These are phyloP conservation scores for Malurus melanocephalus DNA, from an alignment of 2,113 vertebrate genomes.

Conservation along the genomic window DNA sequence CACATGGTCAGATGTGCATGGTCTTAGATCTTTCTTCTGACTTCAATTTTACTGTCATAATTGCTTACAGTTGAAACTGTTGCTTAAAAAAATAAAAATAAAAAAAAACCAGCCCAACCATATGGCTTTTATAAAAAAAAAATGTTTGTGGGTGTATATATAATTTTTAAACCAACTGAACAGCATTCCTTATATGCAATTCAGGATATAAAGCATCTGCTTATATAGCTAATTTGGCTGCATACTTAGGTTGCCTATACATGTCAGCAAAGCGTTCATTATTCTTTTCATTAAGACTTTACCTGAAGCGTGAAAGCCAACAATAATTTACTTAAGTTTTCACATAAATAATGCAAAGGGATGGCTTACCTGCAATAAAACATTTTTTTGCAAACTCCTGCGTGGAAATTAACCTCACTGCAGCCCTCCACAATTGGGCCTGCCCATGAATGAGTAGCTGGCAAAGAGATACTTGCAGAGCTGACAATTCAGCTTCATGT, in stretches of 20 bases:
- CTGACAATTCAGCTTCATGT: not conserved
- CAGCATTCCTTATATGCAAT: conserved; percentile 4
- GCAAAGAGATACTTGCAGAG: not conserved
- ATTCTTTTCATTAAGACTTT: conserved; percentile 52
- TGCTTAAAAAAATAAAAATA: not conserved
- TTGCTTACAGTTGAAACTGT: not conserved
- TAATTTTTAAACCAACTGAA: conserved; percentile 14
- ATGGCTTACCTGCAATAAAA: conserved; percentile 25
- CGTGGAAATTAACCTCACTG: not conserved
- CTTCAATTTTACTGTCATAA: not conserved
- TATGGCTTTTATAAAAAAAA: not conserved
- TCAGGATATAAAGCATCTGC: conserved; percentile 35
- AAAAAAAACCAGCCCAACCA: not conserved
- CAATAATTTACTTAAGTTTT: conserved; percentile 36
- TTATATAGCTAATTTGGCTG: conserved; percentile 52
- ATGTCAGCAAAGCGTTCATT: conserved; percentile 47
- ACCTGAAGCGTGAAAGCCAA: conserved; percentile 46
- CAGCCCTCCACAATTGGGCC: not conserved
- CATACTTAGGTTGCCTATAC: not conserved
- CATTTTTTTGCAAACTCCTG: not conserved
- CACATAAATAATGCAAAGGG: conserved; percentile 49
- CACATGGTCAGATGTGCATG: not conserved
- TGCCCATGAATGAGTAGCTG: not conserved
- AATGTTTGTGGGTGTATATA: not conserved
- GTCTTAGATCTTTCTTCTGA: not conserved